Conservation (phyloP, 1,140 invertebrate species). For the Scaptomyza montana region DNA sequence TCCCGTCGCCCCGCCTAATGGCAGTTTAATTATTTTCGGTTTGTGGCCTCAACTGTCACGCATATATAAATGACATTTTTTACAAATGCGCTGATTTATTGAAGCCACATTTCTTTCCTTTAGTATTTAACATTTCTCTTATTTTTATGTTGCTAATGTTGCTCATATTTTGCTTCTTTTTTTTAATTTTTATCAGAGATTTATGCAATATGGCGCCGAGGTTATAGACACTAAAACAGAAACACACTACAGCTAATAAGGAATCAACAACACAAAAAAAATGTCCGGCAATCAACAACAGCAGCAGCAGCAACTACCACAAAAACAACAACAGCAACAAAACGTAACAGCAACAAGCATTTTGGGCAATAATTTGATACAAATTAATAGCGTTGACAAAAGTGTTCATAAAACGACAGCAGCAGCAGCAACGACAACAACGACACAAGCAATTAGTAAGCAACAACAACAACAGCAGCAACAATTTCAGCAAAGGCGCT, state of each 20-base stretch:
- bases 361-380: slow-evolving; percentile 76
- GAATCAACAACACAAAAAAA: slow-evolving; percentile 70
- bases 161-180: slow-evolving; percentile 19
- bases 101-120: slow-evolving; percentile 36
- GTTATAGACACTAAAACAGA: slow-evolving; percentile 52
- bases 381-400: slow-evolving; percentile 77
- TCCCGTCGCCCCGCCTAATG: slow-evolving; percentile 37
- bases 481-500: slow-evolving; percentile 63
- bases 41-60: slow-evolving; percentile 64
- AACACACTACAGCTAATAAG: slow-evolving; percentile 49
- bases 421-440: slow-evolving; percentile 46
- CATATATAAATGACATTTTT: slow-evolving; percentile 55
- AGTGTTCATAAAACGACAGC: slow-evolving; percentile 64
- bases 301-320: slow-evolving; percentile 54
- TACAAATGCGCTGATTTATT: slow-evolving; percentile 63
- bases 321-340: slow-evolving; percentile 27
- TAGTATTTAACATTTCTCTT: not conserved
- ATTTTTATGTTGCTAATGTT: slow-evolving; percentile 2
- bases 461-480: slow-evolving; percentile 57
- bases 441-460: slow-evolving; percentile 72
- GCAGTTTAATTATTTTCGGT: slow-evolving; percentile 69
- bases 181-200: slow-evolving; percentile 36
- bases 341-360: slow-evolving; percentile 46
- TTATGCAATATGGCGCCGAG: slow-evolving; percentile 52
- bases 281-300: slow-evolving; percentile 79